Base-by-base conservation (phyloP, 2,797 vertebrate species). In the Enteromius viviparus region DNA sequence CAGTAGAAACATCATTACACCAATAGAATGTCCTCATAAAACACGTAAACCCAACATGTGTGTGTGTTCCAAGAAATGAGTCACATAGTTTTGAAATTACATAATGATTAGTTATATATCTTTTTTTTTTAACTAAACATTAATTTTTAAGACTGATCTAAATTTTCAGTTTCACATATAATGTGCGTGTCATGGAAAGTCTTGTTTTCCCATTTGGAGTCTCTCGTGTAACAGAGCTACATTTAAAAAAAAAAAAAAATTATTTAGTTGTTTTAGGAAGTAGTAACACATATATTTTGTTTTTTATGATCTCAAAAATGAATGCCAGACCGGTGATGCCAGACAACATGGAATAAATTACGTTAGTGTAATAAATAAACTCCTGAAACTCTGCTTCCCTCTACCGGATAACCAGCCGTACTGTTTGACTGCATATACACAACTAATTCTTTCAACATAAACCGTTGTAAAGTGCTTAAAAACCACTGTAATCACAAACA, bases 381-480 rank as follows among this genome's bases (percentile, higher is more conserved):
- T 19, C 6, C 17, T 72, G 68, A 62, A 47, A 34, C 71, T 75
- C 7, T 76, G 80, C 71, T 45, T 32, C 80, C 71, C 71, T 82
- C 80, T 82, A 53, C 32, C 55, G 80, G 80, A 58, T 14, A 55
- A 32, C 3, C 17, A 42, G 7, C 9, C 26, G 53, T 29, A 77
- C 15, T 77, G 37, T 45, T 11, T 62, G 8, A 77, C 34, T 3
- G 21, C 15, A 45, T 19, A 15, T 0, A 10, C 15, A 76, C 26
- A 62, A 76, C 19, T 0, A 29, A 45, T 6, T 45, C 6, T 2
- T 0, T 21, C 58, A 17, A 2, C 21, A 26, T 19, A 19, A 76
- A 60, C 62, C 4, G 37, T 51, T 23, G 11, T 40, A 9, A 15
- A 15, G 6, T 40, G 11, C 14, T 37, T 75, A 37, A 23, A n/a